Evolutionary conservation across 2,888 invertebrate species (phyloP), one percentile per base, ranked within the genome.

Genomic region (Tortrix viridana): DNA sequence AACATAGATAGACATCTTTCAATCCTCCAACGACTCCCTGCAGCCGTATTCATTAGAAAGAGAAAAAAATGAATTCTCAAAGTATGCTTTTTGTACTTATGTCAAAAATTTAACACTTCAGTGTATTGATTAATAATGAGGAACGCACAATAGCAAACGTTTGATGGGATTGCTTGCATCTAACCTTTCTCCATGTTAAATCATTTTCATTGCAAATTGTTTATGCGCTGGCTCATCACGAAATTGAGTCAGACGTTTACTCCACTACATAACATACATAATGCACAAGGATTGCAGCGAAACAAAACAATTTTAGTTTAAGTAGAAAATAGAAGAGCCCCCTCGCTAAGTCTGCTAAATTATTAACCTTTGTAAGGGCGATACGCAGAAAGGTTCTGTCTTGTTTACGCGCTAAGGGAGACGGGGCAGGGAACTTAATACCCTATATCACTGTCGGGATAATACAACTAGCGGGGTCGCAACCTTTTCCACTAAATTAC

Each of bases 401-500:
- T 89, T 89, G 90, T 91, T 90, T 91, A 89, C 89, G 88, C 85
- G 89, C 87, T 88, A 85, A 87, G 89, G 89, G 89, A 88, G 87
- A 86, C 81, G 81, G 85, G 82, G 85, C 82, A 85, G 85, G 89
- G 87, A 88, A 87, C 89, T 90, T 90, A 90, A 91, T 91, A 86
- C 86, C 89, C 91, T 90, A 88, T 91, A 90, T 92, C 90, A 92
- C 88, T 89, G 89, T 88, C 89, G 84, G 86, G 83, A 85, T 85
- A 86, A 88, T 87, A 88, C 89, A 88, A 90, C 89, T 90, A 86
- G 88, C 85, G 79, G 89, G 90, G 86, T 88, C 88, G 82, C 85
- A 88, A 89, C 90, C 90, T 91, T 91, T 90, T 89, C 89, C 89
- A 88, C 86, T 89, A 87, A 90, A 92, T 92, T 92, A 87, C 88